Evolutionary conservation across 2,797 vertebrate species (phyloP).

Genomic region (Simalia tracyae): DNA sequence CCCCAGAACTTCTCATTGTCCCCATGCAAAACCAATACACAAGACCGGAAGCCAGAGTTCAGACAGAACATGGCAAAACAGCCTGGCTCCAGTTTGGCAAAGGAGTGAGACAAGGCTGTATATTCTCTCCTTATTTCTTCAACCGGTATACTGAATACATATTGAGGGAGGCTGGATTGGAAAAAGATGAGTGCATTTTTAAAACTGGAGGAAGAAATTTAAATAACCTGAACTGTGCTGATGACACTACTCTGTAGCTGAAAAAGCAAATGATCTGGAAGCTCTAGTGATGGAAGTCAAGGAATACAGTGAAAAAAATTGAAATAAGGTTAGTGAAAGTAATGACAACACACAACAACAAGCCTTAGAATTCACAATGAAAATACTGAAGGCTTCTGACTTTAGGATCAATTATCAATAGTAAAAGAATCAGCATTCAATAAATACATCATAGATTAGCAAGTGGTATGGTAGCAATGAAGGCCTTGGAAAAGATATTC

Average conservation of each 20-base stretch:
- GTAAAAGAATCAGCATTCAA: neutral
- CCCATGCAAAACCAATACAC: neutral
- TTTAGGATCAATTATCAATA: neutral
- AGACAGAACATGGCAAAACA: neutral
- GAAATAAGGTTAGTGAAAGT: neutral
- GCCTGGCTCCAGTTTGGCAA: neutral
- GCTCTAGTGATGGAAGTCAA: neutral
- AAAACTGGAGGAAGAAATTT: neutral
- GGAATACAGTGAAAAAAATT: neutral
- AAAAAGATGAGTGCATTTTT: neutral
- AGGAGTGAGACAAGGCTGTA: neutral
- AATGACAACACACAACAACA: neutral
- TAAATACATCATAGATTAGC: neutral
- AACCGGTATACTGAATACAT: neutral
- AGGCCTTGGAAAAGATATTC: neutral
- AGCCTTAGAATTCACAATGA: neutral
- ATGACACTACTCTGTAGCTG: neutral
- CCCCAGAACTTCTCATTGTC: neutral
- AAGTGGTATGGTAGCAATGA: neutral
- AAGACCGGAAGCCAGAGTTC: neutral
- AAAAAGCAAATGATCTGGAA: neutral
- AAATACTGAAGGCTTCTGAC: neutral
- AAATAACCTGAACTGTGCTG: neutral
- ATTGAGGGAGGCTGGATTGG: neutral
- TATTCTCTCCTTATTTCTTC: neutral